These are phyloP conservation scores for Phalacrocorax brasilianus DNA, from an alignment of 2,113 vertebrate species.

Conservation along the genomic window DNA sequence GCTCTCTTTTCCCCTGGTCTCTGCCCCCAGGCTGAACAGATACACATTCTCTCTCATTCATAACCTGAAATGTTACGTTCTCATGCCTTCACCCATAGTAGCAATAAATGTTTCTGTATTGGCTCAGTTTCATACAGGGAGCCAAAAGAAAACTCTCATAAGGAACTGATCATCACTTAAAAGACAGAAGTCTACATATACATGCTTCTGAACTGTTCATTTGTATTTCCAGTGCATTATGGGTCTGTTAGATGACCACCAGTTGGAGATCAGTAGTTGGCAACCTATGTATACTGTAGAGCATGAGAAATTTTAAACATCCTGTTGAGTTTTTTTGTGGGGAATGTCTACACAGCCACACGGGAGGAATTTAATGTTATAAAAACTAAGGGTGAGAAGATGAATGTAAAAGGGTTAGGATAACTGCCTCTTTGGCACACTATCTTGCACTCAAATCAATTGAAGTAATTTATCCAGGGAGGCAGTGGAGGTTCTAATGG, in stretches of 20 bases:
- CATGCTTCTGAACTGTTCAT: not conserved
- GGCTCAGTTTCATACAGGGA: not conserved
- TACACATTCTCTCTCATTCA: not conserved
- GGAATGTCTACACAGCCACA: not conserved
- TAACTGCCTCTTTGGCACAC: not conserved
- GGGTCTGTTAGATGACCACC: not conserved
- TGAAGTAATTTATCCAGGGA: not conserved
- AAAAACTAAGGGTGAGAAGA: not conserved
- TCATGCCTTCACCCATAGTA: not conserved
- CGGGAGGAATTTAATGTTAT: not conserved
- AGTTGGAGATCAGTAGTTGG: not conserved
- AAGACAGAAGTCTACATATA: not conserved
- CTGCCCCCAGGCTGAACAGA: not conserved
- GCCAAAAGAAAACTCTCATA: not conserved
- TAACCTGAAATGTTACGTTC: accelerated
- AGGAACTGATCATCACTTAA: not conserved
- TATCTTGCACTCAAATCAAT: not conserved
- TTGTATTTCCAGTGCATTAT: not conserved
- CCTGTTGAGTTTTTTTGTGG: not conserved
- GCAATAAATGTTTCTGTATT: not conserved
- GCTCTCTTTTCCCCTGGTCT: not conserved
- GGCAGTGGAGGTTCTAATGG: not conserved
- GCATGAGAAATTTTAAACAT: not conserved
- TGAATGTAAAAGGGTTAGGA: not conserved
- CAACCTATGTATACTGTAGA: not conserved